Conservation (phyloP, 2,888 invertebrate genomes). For the Caenorhabditis sulstoni region DNA sequence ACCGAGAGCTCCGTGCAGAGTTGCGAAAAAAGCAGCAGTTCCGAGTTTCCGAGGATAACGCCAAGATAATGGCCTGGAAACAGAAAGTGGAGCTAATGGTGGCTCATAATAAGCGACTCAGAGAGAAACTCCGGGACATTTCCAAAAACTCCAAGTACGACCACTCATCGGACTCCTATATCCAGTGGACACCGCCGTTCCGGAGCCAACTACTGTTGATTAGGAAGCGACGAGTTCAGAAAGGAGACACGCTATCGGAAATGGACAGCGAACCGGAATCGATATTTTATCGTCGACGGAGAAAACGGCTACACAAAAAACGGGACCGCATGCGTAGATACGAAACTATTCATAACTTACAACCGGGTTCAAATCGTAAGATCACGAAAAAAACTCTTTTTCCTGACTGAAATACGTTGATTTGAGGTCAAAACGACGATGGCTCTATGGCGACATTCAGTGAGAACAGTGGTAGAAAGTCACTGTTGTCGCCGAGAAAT, state of each 20-base stretch:
- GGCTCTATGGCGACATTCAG: conserved; percentile 26
- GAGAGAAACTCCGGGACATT: conserved; percentile 68
- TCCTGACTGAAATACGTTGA: not conserved
- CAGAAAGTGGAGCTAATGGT: conserved; percentile 72
- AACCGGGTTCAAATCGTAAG: conserved; percentile 58
- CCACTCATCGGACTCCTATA: conserved; percentile 42
- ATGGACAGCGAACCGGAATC: conserved; percentile 72
- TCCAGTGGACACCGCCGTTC: conserved; percentile 69
- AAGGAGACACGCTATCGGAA: conserved; percentile 69
- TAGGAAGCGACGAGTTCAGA: conserved; percentile 64
- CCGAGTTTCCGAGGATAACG: conserved; percentile 64
- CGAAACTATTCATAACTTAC: conserved; percentile 58
- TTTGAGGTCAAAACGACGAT: conserved; percentile 41
- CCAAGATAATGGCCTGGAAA: conserved; percentile 68
- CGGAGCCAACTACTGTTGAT: conserved; percentile 66
- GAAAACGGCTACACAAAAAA: conserved; percentile 63
- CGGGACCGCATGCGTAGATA: conserved; percentile 62
- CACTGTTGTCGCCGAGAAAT: conserved; percentile 50
- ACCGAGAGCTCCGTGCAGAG: conserved; percentile 65
- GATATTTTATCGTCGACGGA: conserved; percentile 67
- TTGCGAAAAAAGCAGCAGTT: conserved; percentile 67
- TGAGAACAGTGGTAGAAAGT: conserved; percentile 38
- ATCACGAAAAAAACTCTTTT: not conserved
- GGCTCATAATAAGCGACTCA: conserved; percentile 71
- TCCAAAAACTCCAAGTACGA: conserved; percentile 48